Percentiles rank a stretch among this genome's conserved stretches.
Evolutionary conservation across 1,140 invertebrate genomes (phyloP).

Genomic region (Neodiprion fabricii): DNA sequence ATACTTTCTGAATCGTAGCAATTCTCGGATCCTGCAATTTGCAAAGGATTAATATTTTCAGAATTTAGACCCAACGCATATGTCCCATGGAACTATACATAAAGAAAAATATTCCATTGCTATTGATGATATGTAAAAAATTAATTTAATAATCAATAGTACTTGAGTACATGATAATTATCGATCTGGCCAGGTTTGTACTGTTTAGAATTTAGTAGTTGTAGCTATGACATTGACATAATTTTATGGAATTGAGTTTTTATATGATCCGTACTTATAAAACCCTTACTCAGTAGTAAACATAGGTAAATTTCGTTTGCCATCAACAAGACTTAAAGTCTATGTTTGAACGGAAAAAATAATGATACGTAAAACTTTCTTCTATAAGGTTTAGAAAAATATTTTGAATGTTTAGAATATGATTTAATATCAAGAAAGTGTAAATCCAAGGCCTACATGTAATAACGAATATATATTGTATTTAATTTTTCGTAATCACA

Average conservation of each 20-base stretch:
- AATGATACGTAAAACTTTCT: not conserved
- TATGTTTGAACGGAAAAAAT: not conserved
- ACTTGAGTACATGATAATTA: not conserved
- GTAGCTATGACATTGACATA: not conserved
- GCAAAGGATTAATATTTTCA: not conserved
- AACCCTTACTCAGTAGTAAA: not conserved
- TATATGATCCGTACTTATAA: not conserved
- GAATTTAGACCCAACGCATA: not conserved
- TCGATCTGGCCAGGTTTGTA: not conserved
- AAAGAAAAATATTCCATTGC: not conserved
- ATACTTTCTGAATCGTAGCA: not conserved
- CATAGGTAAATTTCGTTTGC: not conserved
- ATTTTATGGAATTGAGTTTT: not conserved
- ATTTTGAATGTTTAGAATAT: conserved; percentile 3
- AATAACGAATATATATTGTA: conserved; percentile 3
- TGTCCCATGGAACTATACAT: no score
- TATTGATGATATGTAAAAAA: not conserved
- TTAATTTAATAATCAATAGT: not conserved
- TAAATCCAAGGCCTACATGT: conserved; percentile 4
- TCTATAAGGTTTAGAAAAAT: not conserved
- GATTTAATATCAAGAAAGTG: conserved; percentile 3
- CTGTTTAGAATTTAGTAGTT: not conserved
- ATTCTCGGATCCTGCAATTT: not conserved
- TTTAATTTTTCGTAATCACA: conserved; percentile 1
- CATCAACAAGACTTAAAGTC: not conserved